Conservation (phyloP, 2,888 invertebrate genomes). For the Abrostola triplasia region DNA sequence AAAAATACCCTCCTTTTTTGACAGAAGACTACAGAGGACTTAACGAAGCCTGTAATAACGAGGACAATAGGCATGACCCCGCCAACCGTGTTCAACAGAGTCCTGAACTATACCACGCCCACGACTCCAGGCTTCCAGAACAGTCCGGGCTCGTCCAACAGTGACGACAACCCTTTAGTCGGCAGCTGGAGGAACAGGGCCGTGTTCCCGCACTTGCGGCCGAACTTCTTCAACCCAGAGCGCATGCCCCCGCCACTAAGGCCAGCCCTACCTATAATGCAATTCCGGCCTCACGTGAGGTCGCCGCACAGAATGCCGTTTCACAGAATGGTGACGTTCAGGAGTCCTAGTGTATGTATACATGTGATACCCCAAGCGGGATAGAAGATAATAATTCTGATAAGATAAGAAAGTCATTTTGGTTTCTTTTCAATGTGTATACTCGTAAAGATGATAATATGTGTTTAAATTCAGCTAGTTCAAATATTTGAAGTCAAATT, state of each 20-base stretch:
- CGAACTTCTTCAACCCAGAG: neutral
- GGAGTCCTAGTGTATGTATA: conserved; percentile 62
- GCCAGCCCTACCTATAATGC: too few species aligned
- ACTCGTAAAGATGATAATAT: too few species aligned
- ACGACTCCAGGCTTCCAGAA: conserved; percentile 1
- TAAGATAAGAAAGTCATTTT: too few species aligned
- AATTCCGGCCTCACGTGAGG: conserved; percentile 16
- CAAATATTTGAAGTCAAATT: too few species aligned
- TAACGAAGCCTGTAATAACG: conserved; percentile 45
- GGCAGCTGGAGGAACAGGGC: conserved; percentile 37
- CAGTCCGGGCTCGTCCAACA: conserved; percentile 13
- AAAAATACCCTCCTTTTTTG: conserved; percentile 4
- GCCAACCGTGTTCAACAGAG: conserved; percentile 9
- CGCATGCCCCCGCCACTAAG: conserved; percentile 15
- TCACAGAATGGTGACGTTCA: conserved; percentile 46
- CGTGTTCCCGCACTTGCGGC: conserved; percentile 22
- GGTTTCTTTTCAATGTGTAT: too few species aligned
- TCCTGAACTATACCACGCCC: neutral
- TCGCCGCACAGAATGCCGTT: conserved; percentile 9
- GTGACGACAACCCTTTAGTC: conserved; percentile 14
- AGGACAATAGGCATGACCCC: conserved; percentile 59
- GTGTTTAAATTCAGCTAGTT: too few species aligned
- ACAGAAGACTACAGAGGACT: conserved; percentile 53
- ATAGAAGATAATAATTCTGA: too few species aligned
- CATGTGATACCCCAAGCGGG: neutral